Conservation (phyloP, 2,888 invertebrate species). For the Cyclophora albipunctata region DNA sequence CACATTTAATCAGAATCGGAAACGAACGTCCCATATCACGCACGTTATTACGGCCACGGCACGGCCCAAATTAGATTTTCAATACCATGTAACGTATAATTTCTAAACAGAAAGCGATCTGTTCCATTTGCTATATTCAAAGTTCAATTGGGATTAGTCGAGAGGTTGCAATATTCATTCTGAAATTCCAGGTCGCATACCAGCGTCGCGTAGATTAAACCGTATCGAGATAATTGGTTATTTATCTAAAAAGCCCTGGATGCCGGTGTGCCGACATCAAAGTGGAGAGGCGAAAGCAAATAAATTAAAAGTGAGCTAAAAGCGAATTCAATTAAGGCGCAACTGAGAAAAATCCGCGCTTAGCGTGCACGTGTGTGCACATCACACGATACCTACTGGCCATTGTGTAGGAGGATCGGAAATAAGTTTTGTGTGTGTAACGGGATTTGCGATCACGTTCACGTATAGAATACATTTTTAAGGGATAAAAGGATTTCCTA, state of each 20-base stretch:
- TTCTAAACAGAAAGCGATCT: too few species aligned
- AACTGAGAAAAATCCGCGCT: conserved; percentile 44
- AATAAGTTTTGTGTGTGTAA: conserved; percentile 14
- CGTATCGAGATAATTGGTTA: conserved; percentile 63
- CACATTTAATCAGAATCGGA: conserved; percentile 44
- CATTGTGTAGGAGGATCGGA: conserved; percentile 20
- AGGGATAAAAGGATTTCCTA: background rate
- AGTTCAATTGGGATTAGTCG: conserved; percentile 20
- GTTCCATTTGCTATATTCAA: conserved; percentile 8
- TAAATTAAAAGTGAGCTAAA: conserved; percentile 64
- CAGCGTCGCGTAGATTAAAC: conserved; percentile 41
- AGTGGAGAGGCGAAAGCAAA: conserved; percentile 55
- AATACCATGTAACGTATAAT: too few species aligned
- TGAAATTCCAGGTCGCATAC: conserved; percentile 37
- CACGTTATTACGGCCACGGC: conserved; percentile 25
- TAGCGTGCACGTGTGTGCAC: conserved; percentile 22
- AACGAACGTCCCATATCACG: conserved; percentile 21
- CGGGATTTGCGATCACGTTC: conserved; percentile 18
- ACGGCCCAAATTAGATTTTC: conserved; percentile 7
- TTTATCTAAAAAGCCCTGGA: conserved; percentile 57
- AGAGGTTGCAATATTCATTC: conserved; percentile 23
- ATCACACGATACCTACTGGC: conserved; percentile 9
- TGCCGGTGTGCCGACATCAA: conserved; percentile 52
- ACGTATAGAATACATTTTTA: background rate
- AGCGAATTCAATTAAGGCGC: conserved; percentile 64